Base-by-base conservation (phyloP, 2,113 vertebrate genomes). In the Dasyurus viverrinus region DNA sequence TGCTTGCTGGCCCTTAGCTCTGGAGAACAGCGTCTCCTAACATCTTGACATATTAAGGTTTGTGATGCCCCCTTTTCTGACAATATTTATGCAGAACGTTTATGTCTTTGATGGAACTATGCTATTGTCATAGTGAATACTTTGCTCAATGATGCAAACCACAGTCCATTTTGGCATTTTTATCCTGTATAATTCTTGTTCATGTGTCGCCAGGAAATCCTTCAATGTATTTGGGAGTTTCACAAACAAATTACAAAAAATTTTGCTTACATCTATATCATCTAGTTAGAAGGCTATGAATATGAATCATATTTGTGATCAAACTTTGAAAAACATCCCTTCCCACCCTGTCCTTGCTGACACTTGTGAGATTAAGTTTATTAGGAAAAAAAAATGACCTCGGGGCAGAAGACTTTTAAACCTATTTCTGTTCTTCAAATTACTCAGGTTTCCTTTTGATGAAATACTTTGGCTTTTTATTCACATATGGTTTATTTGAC, bases 401-500 rank as follows among this genome's bases (percentile, higher is more conserved):
- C 93, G 95, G 54, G 93, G 95, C 95, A 92, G 94, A 95, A 96
- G 94, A 93, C 93, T 96, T 97, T 96, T 98, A 95, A 96, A 95
- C 96, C 94, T 94, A 76, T 95, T 97, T 96, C 93, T 90, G 89
- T 92, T 91, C 90, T 95, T 96, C 92, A 96, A 95, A 97, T 92
- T 92, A 96, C 92, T 95, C 94, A 90, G 36, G 47, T 54, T 92
- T 95, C 90, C 25, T 96, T 94, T 93, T 97, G 95, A 68, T 3
- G 96, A 97, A 98, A 16, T 0, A 24, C 60, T 91, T 89, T 76
- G 55, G n/a, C 84, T 95, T 97, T 94, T 93, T 96, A 96, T 50
- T 96, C 90, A 96, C 92, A 92, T 91, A 2, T 2, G 27, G 54
- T 96, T 97, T 98, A 97, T 98, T 97, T 97, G 97, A 96, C 91